Conservation (phyloP, 2,113 vertebrate genomes). For the Ramphastos sulfuratus region DNA sequence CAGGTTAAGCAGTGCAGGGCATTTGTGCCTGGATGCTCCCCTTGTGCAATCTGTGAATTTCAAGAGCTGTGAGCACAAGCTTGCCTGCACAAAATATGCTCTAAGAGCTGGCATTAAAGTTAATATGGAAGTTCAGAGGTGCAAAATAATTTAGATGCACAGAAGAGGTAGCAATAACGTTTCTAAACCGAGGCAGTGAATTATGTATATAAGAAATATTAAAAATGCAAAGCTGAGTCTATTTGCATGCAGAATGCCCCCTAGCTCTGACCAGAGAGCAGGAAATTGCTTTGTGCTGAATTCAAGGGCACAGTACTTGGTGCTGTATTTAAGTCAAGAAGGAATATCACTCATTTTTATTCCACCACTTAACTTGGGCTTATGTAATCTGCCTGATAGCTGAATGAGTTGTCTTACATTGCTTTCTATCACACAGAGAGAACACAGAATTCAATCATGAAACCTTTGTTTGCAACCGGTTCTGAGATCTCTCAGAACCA, state of each 20-base stretch:
- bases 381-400: slow-evolving; percentile 81
- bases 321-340: slow-evolving; percentile 78
- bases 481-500: slow-evolving; percentile 46
- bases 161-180: slow-evolving; percentile 77
- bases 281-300: slow-evolving; percentile 81
- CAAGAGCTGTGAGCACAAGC: slow-evolving; percentile 4
- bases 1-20: neutral
- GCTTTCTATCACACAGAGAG: slow-evolving; percentile 75
- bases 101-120: slow-evolving; percentile 73
- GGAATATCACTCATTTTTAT: slow-evolving; percentile 84
- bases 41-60: slow-evolving; percentile 24
- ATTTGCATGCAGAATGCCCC: slow-evolving; percentile 83
- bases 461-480: slow-evolving; percentile 72
- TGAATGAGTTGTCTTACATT: slow-evolving; percentile 75
- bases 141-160: slow-evolving; percentile 80
- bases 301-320: slow-evolving; percentile 81
- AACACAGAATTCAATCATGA: slow-evolving; percentile 78
- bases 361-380: slow-evolving; percentile 79
- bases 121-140: slow-evolving; percentile 79
- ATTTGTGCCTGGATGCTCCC: neutral
- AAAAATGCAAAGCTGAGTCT: slow-evolving; percentile 82
- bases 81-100: slow-evolving; percentile 49
- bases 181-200: slow-evolving; percentile 77
- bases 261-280: slow-evolving; percentile 75
- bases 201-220: slow-evolving; percentile 83